Evolutionary conservation across 2,113 vertebrate genomes (phyloP).

Genomic region (Trematomus loennbergii): DNA sequence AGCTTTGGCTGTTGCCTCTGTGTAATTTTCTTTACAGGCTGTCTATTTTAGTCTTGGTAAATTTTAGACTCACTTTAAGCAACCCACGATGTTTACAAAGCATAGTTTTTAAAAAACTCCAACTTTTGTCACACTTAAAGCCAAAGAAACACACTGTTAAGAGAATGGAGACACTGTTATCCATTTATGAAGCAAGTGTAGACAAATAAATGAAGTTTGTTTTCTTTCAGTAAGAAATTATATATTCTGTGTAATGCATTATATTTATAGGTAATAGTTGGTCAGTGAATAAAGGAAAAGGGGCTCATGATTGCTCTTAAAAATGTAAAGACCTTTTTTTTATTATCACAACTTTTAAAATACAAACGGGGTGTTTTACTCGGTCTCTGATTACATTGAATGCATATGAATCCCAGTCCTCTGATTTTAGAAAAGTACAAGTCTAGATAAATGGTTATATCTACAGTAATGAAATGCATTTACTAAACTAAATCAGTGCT

Average conservation of each 20-base stretch:
- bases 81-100: constrained; percentile 45
- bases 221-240: not conserved
- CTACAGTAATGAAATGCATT: not conserved
- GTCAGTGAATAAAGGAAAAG: not conserved
- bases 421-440: not conserved
- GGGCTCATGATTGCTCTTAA: not conserved
- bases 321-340: too few relatives aligned
- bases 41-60: constrained; percentile 63
- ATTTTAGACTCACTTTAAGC: constrained; percentile 58
- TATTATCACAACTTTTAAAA: too few relatives aligned
- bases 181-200: not conserved
- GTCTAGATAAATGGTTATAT: not conserved
- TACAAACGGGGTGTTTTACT: not conserved
- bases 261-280: not conserved
- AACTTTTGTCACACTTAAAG: constrained; percentile 46
- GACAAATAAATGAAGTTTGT: not conserved
- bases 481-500: constrained; percentile 9
- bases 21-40: constrained; percentile 69
- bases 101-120: constrained; percentile 39
- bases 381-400: not conserved
- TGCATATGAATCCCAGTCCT: not conserved
- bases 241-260: not conserved
- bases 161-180: not conserved
- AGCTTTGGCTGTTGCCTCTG: constrained; percentile 63
- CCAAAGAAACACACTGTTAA: constrained; percentile 24